Conservation (phyloP, 37 sponge, comb jelly and placozoan species). For the Oopsacas minuta region DNA sequence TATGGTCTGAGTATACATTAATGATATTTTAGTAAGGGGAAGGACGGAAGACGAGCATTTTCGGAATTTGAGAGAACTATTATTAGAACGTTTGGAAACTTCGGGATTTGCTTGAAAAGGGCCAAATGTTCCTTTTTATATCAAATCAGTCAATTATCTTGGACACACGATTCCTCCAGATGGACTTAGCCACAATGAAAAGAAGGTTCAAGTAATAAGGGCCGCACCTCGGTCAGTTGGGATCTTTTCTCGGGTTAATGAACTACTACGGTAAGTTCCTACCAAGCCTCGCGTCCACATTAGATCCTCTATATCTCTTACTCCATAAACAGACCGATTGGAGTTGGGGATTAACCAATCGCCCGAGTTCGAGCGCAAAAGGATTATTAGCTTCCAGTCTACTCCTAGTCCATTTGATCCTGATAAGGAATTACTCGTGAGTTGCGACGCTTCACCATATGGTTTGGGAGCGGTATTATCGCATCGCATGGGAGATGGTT, state of each 20-base stretch:
- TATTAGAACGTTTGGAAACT: background rate
- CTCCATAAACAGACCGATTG: background rate
- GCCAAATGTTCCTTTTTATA: slow-evolving; percentile 29
- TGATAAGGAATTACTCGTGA: background rate
- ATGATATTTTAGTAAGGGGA: slow-evolving; percentile 42
- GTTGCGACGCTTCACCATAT: slow-evolving; percentile 31
- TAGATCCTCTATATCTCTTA: background rate
- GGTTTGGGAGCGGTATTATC: slow-evolving; percentile 40
- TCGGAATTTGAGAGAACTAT: slow-evolving; percentile 18
- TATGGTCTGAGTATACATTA: slow-evolving; percentile 25
- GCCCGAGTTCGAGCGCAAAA: background rate
- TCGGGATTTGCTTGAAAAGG: slow-evolving; percentile 29
- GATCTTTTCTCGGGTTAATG: slow-evolving; percentile 7
- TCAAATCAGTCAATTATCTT: slow-evolving; percentile 31
- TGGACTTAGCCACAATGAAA: background rate
- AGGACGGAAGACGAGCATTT: background rate
- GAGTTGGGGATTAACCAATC: background rate
- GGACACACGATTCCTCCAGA: slow-evolving; percentile 26
- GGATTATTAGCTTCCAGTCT: background rate
- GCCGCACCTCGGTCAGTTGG: slow-evolving; percentile 21
- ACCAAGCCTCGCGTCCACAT: background rate
- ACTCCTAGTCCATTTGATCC: background rate
- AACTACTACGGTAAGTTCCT: background rate
- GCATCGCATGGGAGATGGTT: slow-evolving; percentile 25
- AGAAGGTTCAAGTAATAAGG: background rate